Conservation (phyloP, 2,888 invertebrate species). For the Zele albiditarsus region DNA sequence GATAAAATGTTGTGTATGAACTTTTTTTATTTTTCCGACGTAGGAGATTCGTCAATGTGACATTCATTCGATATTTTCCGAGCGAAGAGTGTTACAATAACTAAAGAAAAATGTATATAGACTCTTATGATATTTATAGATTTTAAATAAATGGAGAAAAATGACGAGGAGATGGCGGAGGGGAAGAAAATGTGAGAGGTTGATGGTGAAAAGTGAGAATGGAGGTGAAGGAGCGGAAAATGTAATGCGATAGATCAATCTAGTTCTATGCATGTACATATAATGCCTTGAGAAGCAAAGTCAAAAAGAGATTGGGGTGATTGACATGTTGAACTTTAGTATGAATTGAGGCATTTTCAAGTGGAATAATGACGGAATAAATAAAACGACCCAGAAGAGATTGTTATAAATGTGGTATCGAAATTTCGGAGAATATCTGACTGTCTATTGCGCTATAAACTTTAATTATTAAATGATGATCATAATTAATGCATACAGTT, state of each 20-base stretch:
- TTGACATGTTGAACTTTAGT: conserved; percentile 1
- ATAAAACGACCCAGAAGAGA: conserved; percentile 46
- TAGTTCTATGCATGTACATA: conserved; percentile 42
- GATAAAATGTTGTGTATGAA: conserved; percentile 42
- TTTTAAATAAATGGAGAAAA: conserved; percentile 52
- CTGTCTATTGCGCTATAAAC: conserved; percentile 67
- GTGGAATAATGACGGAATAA: conserved; percentile 13
- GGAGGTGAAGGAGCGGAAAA: neutral
- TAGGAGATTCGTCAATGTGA: conserved; percentile 53
- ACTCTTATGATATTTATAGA: conserved; percentile 69
- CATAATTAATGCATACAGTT: conserved; percentile 68
- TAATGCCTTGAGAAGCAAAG: conserved; percentile 22
- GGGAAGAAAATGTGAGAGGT: neutral
- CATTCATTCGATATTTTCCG: conserved; percentile 54
- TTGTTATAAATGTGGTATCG: conserved; percentile 42
- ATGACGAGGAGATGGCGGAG: conserved; percentile 38
- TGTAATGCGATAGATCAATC: conserved; percentile 32
- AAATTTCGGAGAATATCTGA: conserved; percentile 51
- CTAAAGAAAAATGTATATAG: conserved; percentile 67
- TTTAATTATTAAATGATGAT: conserved; percentile 66
- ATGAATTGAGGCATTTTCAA: conserved; percentile 18
- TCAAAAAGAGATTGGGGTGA: conserved; percentile 11
- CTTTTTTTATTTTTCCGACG: conserved; percentile 55
- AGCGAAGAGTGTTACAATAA: conserved; percentile 52
- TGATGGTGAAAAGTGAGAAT: neutral